These are phyloP conservation scores for Geotrupes spiniger DNA, from an alignment of 2,888 invertebrate genomes.

Conservation along the genomic window DNA sequence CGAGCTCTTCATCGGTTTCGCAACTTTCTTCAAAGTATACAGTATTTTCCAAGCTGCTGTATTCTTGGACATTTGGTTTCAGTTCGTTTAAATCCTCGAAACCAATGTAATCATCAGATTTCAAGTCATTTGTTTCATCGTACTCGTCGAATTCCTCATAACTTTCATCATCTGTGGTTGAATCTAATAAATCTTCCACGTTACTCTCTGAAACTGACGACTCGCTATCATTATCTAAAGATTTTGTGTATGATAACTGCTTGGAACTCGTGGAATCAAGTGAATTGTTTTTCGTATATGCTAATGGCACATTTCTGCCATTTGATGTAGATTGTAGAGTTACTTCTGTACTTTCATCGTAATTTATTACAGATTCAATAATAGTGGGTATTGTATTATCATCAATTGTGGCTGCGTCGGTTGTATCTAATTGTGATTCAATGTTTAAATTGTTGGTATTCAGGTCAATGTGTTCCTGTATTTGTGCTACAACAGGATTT, in stretches of 20 bases:
- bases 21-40: slow-evolving; percentile 42
- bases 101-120: slow-evolving; percentile 48
- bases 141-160: slow-evolving; percentile 46
- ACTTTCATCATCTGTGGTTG: slow-evolving; percentile 39
- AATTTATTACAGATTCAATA: not conserved
- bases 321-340: slow-evolving; percentile 6
- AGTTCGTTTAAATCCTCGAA: slow-evolving; percentile 31
- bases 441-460: too few relatives aligned
- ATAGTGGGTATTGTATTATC: not conserved
- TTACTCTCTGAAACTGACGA: slow-evolving; percentile 50
- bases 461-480: too few relatives aligned
- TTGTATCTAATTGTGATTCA: too few relatives aligned
- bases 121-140: slow-evolving; percentile 45
- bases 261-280: slow-evolving; percentile 47
- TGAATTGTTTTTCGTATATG: slow-evolving; percentile 40
- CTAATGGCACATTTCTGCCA: slow-evolving; percentile 26
- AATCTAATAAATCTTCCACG: slow-evolving; percentile 46
- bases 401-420: too few relatives aligned
- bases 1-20: slow-evolving; percentile 37
- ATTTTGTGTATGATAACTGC: slow-evolving; percentile 48
- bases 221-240: slow-evolving; percentile 47
- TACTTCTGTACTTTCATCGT: slow-evolving; percentile 23
- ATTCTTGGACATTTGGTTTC: slow-evolving; percentile 7
- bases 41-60: slow-evolving; percentile 22
- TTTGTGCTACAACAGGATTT: too few relatives aligned